phyloP scores from a whole-genome alignment of 37 sponge, comb jelly and placozoan species.

The Oscarella lobularis region DNA sequence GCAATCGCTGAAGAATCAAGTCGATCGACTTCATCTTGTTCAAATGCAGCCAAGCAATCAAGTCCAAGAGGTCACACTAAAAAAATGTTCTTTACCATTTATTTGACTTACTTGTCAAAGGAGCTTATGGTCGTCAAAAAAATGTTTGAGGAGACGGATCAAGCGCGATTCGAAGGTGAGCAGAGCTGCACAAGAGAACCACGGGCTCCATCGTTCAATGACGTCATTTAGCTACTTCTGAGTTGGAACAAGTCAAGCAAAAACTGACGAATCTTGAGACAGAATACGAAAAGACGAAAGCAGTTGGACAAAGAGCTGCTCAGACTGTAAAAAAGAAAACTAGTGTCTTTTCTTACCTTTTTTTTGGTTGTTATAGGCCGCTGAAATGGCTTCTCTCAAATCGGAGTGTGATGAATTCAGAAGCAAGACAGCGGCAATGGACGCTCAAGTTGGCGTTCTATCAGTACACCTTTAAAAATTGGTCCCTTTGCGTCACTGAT shows the following conservation, averaged over 20 bases:
- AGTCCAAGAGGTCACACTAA: background rate
- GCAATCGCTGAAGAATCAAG: background rate
- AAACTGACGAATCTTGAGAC: background rate
- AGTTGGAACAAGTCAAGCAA: background rate
- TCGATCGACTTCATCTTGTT: background rate
- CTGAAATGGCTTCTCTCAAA: background rate
- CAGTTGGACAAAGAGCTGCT: background rate
- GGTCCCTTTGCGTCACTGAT: background rate
- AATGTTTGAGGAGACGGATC: constrained; percentile 1
- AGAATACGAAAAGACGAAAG: background rate
- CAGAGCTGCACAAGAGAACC: too few relatives aligned
- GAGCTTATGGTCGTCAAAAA: background rate
- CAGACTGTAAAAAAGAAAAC: too few relatives aligned
- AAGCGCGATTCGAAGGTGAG: background rate
- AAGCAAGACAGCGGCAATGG: background rate
- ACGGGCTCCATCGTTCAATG: too few relatives aligned
- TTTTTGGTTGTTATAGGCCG: background rate
- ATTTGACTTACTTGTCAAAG: background rate
- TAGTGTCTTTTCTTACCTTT: background rate
- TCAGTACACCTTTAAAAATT: background rate
- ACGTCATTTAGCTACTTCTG: background rate
- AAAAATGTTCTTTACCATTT: background rate
- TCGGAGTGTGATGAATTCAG: background rate
- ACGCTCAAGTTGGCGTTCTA: background rate
- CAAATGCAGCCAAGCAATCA: background rate